These are phyloP conservation scores for Otus sunia DNA, from an alignment of 2,113 vertebrate species.

Conservation along the genomic window DNA sequence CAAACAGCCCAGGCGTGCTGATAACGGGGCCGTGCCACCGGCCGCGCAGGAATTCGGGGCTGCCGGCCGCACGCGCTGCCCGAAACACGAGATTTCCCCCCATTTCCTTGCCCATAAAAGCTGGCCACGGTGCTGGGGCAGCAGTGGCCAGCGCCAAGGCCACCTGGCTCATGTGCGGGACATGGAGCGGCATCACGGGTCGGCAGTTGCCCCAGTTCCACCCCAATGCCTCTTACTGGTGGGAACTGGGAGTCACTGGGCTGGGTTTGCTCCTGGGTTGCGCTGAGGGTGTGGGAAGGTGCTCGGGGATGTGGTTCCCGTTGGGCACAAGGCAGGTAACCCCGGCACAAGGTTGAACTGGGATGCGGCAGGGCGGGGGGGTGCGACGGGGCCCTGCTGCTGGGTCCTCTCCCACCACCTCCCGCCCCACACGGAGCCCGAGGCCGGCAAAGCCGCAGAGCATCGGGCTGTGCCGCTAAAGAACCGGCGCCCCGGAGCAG, in stretches of 20 bases:
- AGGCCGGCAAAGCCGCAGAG: neutral
- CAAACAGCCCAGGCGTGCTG: constrained; percentile 24
- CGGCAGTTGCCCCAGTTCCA: neutral
- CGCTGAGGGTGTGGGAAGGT: neutral
- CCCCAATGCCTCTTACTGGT: neutral
- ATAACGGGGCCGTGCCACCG: neutral
- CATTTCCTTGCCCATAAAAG: neutral
- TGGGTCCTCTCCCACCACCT: neutral
- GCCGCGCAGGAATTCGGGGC: neutral
- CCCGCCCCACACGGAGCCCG: accelerated
- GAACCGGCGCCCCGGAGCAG: accelerated
- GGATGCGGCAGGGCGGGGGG: neutral
- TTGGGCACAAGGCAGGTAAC: neutral
- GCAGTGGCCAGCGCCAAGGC: accelerated
- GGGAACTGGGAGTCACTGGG: neutral
- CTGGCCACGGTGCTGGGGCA: accelerated
- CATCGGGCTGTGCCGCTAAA: neutral
- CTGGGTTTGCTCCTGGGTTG: neutral
- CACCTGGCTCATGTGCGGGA: accelerated
- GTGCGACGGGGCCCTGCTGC: neutral
- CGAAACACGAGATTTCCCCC: accelerated
- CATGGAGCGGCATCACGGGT: accelerated
- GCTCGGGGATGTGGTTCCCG: accelerated
- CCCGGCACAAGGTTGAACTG: accelerated
- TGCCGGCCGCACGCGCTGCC: accelerated